Evolutionary conservation across 2,888 invertebrate genomes (phyloP).

Genomic region (Stenotaenia linearis): DNA sequence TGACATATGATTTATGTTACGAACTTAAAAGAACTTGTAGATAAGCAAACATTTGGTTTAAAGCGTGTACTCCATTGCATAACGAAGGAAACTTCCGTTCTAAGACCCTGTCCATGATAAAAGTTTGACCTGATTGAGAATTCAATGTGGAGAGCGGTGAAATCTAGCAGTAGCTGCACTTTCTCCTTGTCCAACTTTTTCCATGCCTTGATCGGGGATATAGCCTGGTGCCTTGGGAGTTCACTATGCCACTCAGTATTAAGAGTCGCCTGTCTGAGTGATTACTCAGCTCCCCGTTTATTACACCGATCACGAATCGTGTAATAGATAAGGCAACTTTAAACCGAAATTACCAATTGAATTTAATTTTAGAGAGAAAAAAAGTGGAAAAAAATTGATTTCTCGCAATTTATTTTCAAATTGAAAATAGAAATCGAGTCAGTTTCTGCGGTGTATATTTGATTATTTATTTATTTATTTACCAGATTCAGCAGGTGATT

Average conservation of each 20-base stretch:
- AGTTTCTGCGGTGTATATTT: too few species aligned
- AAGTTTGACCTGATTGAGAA: conserved; percentile 13
- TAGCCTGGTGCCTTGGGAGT: neutral
- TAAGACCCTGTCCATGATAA: neutral
- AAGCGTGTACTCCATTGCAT: neutral
- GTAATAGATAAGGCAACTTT: conserved; percentile 3
- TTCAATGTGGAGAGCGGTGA: conserved; percentile 1
- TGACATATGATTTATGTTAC: neutral
- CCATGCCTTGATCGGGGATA: neutral
- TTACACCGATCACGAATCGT: neutral
- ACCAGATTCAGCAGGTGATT: conserved; percentile 34
- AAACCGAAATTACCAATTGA: neutral
- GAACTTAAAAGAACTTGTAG: neutral
- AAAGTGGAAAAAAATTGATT: neutral
- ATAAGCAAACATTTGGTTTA: neutral
- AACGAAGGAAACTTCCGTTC: neutral
- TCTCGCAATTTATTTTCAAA: neutral
- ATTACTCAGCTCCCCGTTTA: conserved; percentile 4
- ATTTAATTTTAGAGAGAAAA: neutral
- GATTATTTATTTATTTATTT: neutral
- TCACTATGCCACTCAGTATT: conserved; percentile 15
- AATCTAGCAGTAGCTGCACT: conserved; percentile 13
- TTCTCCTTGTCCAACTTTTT: conserved; percentile 17
- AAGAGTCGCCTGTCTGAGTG: conserved; percentile 1
- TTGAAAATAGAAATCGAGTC: too few species aligned